Base-by-base conservation (phyloP, 2,113 vertebrate species). In the Hypomesus transpacificus region DNA sequence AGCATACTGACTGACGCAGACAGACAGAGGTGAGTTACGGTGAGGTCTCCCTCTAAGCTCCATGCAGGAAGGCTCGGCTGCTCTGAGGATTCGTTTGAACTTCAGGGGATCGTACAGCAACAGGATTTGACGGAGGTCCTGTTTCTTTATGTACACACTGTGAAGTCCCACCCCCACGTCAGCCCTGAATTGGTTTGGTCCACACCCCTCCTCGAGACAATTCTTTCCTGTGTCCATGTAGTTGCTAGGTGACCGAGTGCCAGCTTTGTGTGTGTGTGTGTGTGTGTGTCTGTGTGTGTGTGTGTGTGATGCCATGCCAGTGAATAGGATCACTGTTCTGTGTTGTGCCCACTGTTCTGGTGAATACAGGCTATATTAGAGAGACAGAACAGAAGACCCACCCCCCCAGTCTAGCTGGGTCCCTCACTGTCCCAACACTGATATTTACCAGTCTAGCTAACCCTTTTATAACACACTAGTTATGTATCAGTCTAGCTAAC, bases 271-370 rank as follows among this genome's bases (percentile, higher is more conserved):
- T 53, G 63, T 51, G 54, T 66, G 34, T 58, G 61, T 65, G 51
- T 71, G 58, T 74, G 73, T 79, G 66, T 68, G 50, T 74, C 56
- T 68, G 63, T n/a, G n/a, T n/a, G 64, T 21, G 56, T 59, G 54
- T 50, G 16, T 57, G 70, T 52, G 71, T 26, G 68, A 66, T 21
- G 39, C 57, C 60, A 76, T 73, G 70, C 73, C 78, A 46, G 80
- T 89, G 86, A 89, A 89, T 85, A 84, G 85, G 77, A 80, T 75
- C 60, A 58, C 85, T 86, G 86, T 88, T 82, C 82, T 84, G 81
- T 81, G 80, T 83, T 81, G 62, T 82, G 79, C 68, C 76, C 82
- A 82, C 77, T 76, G 53, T 60, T 67, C 70, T 86, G 84, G 83
- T 79, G 83, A 80, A 71, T 64, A 76, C 66, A 61, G 68, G 1